Evolutionary conservation across 2,888 invertebrate species (phyloP).

Genomic region (Cremastinae sp.): DNA sequence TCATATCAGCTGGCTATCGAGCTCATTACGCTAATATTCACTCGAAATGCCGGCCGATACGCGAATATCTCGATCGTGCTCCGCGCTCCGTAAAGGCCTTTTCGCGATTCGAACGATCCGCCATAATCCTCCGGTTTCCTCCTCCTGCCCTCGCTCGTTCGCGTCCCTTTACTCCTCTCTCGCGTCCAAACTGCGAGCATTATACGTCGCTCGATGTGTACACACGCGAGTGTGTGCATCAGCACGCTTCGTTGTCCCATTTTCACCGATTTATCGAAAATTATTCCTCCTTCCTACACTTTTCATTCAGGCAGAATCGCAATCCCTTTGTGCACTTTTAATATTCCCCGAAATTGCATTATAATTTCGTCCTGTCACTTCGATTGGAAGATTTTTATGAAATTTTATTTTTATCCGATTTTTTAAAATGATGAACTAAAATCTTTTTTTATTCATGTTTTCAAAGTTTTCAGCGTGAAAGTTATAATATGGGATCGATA

Average conservation of each 20-base stretch:
- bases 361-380: too few relatives aligned
- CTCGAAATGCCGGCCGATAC: slow-evolving; percentile 76
- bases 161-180: neutral
- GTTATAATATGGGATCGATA: too few relatives aligned
- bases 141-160: neutral
- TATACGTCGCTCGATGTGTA: slow-evolving; percentile 8
- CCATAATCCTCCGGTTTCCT: slow-evolving; percentile 30
- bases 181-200: neutral
- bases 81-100: slow-evolving; percentile 74
- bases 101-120: slow-evolving; percentile 67
- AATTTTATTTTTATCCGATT: too few relatives aligned
- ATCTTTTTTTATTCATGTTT: too few relatives aligned
- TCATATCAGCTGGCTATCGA: slow-evolving; percentile 75
- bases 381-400: too few relatives aligned
- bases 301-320: too few relatives aligned
- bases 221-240: slow-evolving; percentile 15
- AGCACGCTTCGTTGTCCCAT: slow-evolving; percentile 26
- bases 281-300: neutral
- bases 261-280: slow-evolving; percentile 36
- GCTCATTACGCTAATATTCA: slow-evolving; percentile 79
- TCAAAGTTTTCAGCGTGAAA: too few relatives aligned
- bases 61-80: slow-evolving; percentile 76
- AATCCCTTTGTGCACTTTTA: too few relatives aligned
- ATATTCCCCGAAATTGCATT: too few relatives aligned
- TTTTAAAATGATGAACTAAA: too few relatives aligned